Evolutionary conservation across 2,888 invertebrate genomes (phyloP), one percentile per base, ranked within the genome.

Genomic region (Lasioglossum calceatum): DNA sequence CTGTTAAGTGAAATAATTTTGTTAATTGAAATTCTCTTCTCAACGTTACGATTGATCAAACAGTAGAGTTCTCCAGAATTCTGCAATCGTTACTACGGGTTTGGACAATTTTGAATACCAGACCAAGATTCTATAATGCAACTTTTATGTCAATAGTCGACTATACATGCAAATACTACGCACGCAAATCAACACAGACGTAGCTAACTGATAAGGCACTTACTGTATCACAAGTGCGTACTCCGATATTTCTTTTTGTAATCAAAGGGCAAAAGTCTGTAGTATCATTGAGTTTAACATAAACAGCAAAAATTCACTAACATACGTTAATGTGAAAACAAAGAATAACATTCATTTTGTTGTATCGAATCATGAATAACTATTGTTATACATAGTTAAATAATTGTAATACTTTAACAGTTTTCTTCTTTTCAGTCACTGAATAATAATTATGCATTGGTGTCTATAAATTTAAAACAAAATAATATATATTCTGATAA

Each of bases 71-170:
- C 64, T 64, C 32, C 64, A 64, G 64, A 64, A 19, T 64, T 39
- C 70, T 32, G 27, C 39, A 32, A 39, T 64, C 16, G 32, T 85
- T 78, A 58, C 78, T 76, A 81, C 81, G 78, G 64, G 85, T 78
- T 80, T 83, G 83, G 54, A 47, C 74, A 39, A 82, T 58, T 83
- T 81, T 87, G 67, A 81, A 87, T 78, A 39, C 58, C 76, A 67
- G 61, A 54, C 78, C 71, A 44, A 77, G 70, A 76, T 74, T 84
- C 84, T 81, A 79, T 87, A 87, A 87, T 87, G 87, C 86, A 84
- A 83, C 74, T 86, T 77, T 86, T 81, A 54, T 87, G 87, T 87
- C 71, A 84, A 83, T 86, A 86, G 86, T 77, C 81, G 50, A 72
- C n/a, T 47, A 36, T 23, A 19, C 32, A 81, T 73, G 44, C 5